phyloP scores from a whole-genome alignment of 2,888 invertebrate species.

The Chironomus tentans region DNA sequence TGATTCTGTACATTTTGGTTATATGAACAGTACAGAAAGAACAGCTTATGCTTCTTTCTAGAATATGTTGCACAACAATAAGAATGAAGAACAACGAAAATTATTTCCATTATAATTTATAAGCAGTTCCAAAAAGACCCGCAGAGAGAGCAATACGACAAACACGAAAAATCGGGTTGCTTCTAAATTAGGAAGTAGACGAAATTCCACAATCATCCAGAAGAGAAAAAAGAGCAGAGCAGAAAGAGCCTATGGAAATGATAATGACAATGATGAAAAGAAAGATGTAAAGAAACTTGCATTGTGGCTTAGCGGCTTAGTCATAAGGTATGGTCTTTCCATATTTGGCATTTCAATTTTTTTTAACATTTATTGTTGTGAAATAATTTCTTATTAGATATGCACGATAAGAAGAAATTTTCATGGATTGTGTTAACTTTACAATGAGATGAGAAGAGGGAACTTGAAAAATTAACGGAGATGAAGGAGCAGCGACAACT shows the following conservation, averaged over 20 bases:
- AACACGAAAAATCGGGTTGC: not conserved
- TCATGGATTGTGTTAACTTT: not conserved
- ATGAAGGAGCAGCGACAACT: not conserved
- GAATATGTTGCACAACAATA: too few species aligned
- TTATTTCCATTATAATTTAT: not conserved
- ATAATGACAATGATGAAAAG: not conserved
- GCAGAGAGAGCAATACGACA: not conserved
- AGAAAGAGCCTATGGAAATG: not conserved
- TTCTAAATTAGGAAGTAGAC: slow-evolving; percentile 12
- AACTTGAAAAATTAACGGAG: not conserved
- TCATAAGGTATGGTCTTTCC: not conserved
- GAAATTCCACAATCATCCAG: not conserved
- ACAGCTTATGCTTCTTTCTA: too few species aligned
- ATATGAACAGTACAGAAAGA: too few species aligned
- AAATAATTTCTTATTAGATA: not conserved
- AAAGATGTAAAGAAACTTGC: not conserved
- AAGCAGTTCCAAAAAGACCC: not conserved
- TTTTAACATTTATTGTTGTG: not conserved
- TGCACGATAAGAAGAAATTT: not conserved
- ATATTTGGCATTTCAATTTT: not conserved
- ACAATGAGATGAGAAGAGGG: not conserved
- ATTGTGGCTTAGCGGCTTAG: not conserved
- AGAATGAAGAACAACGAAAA: not conserved
- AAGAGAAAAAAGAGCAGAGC: not conserved
- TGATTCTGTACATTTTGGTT: too few species aligned